phyloP scores from a whole-genome alignment of 2,888 invertebrate species.

The Piscicola geometra region DNA sequence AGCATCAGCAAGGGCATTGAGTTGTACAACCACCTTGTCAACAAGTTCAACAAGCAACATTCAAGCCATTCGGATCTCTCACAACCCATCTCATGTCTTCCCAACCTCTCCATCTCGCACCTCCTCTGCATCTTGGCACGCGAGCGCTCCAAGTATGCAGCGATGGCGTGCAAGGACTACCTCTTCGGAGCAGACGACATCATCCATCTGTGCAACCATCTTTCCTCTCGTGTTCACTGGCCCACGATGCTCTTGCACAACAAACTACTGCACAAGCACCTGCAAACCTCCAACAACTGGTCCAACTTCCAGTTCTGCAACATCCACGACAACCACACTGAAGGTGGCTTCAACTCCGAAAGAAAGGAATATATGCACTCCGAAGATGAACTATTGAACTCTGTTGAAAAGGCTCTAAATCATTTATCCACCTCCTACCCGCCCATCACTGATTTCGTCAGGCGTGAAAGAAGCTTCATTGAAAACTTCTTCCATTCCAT shows the following conservation, averaged over 20 bases:
- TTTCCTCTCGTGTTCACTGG: neutral
- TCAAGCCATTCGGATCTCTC: too few species aligned
- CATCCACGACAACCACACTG: slow-evolving; percentile 50
- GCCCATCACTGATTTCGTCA: slow-evolving; percentile 50
- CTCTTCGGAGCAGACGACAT: slow-evolving; percentile 51
- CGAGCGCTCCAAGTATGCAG: slow-evolving; percentile 52
- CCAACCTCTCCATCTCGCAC: slow-evolving; percentile 49
- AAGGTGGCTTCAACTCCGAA: slow-evolving; percentile 34
- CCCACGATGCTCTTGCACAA: neutral
- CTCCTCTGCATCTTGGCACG: slow-evolving; percentile 50
- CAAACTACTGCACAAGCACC: slow-evolving; percentile 31
- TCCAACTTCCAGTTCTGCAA: slow-evolving; percentile 36
- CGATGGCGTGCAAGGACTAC: slow-evolving; percentile 51
- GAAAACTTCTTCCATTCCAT: slow-evolving; percentile 52
- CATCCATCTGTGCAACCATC: slow-evolving; percentile 40
- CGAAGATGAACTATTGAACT: neutral
- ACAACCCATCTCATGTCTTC: slow-evolving; percentile 40
- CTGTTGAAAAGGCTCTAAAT: neutral
- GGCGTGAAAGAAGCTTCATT: slow-evolving; percentile 51
- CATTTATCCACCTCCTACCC: slow-evolving; percentile 47
- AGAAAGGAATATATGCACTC: neutral
- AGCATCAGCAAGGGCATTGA: slow-evolving; percentile 53
- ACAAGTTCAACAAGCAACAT: slow-evolving; percentile 38
- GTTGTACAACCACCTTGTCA: slow-evolving; percentile 53
- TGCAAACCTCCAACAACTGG: neutral